Evolutionary conservation across 2,113 vertebrate genomes (phyloP), one percentile per base, ranked within the genome.

Genomic region (Hypocryptadius cinnamomeus): DNA sequence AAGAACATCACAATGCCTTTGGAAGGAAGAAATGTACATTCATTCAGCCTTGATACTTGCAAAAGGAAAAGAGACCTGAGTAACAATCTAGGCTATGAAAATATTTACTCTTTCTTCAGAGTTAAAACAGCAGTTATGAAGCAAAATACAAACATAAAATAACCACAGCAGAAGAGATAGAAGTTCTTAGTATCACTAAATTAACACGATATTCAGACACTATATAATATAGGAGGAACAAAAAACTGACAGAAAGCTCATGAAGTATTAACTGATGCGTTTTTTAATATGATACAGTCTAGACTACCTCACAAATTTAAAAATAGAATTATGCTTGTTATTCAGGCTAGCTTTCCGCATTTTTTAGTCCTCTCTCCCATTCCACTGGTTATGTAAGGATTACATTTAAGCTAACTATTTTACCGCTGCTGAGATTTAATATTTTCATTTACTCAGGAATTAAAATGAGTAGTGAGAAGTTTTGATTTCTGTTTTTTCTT

Each of bases 401-500:
- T 88, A 70, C 40, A 61, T 89, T 92, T 92, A 78, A 88, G 39
- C 64, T 53, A 81, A 80, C 85, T 76, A 96, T 81, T 92, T 94
- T 94, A 94, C 40, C 40, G 88, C 60, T 85, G 91, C 81, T 65
- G 48, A 88, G 60, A 95, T 95, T 87, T 89, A 95, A 74, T 93
- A 92, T 96, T 96, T 95, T 96, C 94, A 97, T 95, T 97, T 94
- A 96, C 93, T 96, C 82, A 92, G 61, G 69, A 96, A 97, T 96
- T 97, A 95, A 96, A 97, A 92, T 71, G 80, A 81, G 74, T 79
- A 96, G 83, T 60, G 54, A 8, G 84, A 96, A 92, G 92, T 96
- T 97, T 79, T 96, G 88, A 97, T 94, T 97, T 97, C 94, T 96
- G 74, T 95, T 97, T 97, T 92, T 95, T n/a, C 86, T 92, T 96